phyloP scores from a whole-genome alignment of 1,140 invertebrate genomes.

The Philaenus spumarius region DNA sequence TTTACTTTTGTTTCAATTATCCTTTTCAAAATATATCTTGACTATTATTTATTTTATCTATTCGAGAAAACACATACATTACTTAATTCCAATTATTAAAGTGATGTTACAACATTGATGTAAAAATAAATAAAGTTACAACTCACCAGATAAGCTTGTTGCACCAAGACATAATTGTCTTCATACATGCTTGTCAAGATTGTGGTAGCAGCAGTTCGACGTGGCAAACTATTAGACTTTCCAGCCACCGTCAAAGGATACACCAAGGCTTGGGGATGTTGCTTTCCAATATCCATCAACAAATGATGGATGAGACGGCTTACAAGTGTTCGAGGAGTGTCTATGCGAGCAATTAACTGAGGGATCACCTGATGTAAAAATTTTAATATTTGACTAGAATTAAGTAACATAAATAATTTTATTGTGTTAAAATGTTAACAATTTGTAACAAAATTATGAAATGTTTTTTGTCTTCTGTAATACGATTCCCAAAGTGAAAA shows the following conservation, averaged over 20 bases:
- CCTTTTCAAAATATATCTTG: too few relatives aligned
- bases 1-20: neutral
- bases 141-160: slow-evolving; percentile 53
- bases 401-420: too few relatives aligned
- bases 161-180: slow-evolving; percentile 83
- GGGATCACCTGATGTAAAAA: slow-evolving; percentile 98
- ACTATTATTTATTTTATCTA: too few relatives aligned
- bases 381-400: too few relatives aligned
- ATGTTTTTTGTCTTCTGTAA: too few relatives aligned
- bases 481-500: too few relatives aligned
- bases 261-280: slow-evolving; percentile 85
- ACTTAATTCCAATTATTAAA: too few relatives aligned
- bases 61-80: neutral
- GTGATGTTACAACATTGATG: too few relatives aligned
- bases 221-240: slow-evolving; percentile 82
- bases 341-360: slow-evolving; percentile 95
- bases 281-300: slow-evolving; percentile 89
- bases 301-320: slow-evolving; percentile 87
- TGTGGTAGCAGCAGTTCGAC: slow-evolving; percentile 88
- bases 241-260: slow-evolving; percentile 97
- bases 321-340: slow-evolving; percentile 82
- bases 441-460: too few relatives aligned
- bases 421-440: too few relatives aligned
- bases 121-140: too few relatives aligned
- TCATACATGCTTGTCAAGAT: slow-evolving; percentile 94